phyloP scores from a whole-genome alignment of 2,888 invertebrate genomes.

The Gymnocheta viridis region DNA sequence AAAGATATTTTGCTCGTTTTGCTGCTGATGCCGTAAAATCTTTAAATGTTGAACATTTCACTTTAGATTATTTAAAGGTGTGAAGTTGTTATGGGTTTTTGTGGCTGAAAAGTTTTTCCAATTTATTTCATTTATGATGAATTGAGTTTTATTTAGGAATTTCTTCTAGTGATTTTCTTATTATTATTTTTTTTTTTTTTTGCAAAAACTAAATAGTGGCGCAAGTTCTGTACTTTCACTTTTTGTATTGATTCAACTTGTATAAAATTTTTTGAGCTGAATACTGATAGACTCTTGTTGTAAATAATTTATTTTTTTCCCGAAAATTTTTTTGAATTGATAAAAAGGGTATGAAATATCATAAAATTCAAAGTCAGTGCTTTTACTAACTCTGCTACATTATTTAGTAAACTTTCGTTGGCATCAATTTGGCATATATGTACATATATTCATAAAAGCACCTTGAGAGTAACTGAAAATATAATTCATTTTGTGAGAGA shows the following conservation, averaged over 20 bases:
- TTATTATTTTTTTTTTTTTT: background rate
- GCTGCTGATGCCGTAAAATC: background rate
- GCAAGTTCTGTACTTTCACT: background rate
- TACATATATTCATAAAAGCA: too few species aligned
- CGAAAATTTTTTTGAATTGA: background rate
- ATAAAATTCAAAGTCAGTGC: too few species aligned
- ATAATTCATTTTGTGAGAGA: too few species aligned
- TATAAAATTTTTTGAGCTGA: background rate
- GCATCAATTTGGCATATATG: too few species aligned
- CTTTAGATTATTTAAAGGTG: slow-evolving; percentile 41
- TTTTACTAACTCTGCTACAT: too few species aligned
- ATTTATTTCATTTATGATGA: slow-evolving; percentile 54
- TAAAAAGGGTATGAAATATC: background rate
- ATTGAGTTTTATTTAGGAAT: slow-evolving; percentile 28
- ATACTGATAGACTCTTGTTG: background rate
- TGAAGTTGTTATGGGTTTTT: slow-evolving; percentile 64
- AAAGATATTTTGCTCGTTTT: slow-evolving; percentile 34
- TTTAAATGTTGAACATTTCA: slow-evolving; percentile 2
- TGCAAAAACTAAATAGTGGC: background rate
- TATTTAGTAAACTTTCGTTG: too few species aligned
- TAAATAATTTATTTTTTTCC: background rate
- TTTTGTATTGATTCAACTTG: background rate
- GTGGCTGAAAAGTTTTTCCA: slow-evolving; percentile 57
- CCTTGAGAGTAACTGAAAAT: too few species aligned
- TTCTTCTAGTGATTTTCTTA: background rate